Conservation (phyloP, 1,140 invertebrate genomes). For the Drosophila fuyamai region DNA sequence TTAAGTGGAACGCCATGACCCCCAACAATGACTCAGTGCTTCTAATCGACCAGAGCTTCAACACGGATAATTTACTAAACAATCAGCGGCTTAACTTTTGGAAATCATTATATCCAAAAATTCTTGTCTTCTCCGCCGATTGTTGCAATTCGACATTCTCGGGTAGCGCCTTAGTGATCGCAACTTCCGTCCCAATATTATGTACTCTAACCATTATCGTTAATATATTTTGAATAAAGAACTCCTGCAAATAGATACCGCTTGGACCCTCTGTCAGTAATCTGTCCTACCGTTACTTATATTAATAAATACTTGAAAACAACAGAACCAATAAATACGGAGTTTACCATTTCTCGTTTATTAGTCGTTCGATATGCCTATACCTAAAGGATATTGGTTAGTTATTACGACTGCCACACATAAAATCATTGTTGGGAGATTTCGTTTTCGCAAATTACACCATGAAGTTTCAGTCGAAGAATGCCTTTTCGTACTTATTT, state of each 20-base stretch:
- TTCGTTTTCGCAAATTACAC: slow-evolving; percentile 25
- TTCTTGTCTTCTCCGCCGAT: slow-evolving; percentile 88
- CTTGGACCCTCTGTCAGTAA: slow-evolving; percentile 40
- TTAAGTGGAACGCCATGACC: slow-evolving; percentile 90
- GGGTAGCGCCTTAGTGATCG: slow-evolving; percentile 23
- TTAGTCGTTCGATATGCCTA: slow-evolving; percentile 27
- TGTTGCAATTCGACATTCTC: slow-evolving; percentile 87
- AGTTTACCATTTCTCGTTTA: slow-evolving; percentile 24
- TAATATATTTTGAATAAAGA: slow-evolving; percentile 39
- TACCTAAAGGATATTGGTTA: slow-evolving; percentile 7
- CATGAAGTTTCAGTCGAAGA: slow-evolving; percentile 22
- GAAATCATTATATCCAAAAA: slow-evolving; percentile 92
- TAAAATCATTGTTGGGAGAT: slow-evolving; percentile 4
- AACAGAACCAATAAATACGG: slow-evolving; percentile 13
- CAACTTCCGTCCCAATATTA: slow-evolving; percentile 31
- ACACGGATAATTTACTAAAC: slow-evolving; percentile 89
- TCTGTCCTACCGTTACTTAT: slow-evolving; percentile 45
- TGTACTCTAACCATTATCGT: slow-evolving; percentile 36
- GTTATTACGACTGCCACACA: slow-evolving; percentile 24
- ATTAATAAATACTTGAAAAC: slow-evolving; percentile 28
- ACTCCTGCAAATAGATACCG: slow-evolving; percentile 22
- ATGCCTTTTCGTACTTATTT: slow-evolving; percentile 24
- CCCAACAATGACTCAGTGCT: slow-evolving; percentile 88
- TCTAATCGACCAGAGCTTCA: slow-evolving; percentile 90
- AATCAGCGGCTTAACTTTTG: slow-evolving; percentile 92